Conservation (phyloP, 2,113 vertebrate genomes). For the Seriola quinqueradiata region DNA sequence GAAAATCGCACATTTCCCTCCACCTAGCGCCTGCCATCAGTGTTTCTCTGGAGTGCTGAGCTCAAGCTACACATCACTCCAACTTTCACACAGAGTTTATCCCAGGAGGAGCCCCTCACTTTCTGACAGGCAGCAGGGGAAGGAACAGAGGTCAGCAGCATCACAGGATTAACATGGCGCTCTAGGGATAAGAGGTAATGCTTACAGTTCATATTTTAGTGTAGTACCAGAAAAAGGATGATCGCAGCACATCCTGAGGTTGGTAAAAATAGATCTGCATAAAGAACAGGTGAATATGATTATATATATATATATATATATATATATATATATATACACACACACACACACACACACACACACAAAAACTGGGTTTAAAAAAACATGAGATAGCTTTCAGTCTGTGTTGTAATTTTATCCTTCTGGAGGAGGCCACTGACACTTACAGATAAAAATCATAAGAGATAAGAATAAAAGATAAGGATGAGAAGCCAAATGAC, state of each 20-base stretch:
- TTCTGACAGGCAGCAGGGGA: neutral
- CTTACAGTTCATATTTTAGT: neutral
- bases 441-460: neutral
- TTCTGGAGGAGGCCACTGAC: neutral
- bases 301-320: too few species aligned
- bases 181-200: neutral
- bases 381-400: neutral
- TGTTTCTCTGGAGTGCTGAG: slow-evolving; percentile 1
- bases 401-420: slow-evolving; percentile 1
- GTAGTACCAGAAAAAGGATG: neutral
- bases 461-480: neutral
- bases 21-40: neutral
- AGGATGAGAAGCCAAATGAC: neutral
- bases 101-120: neutral
- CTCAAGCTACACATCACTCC: neutral
- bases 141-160: neutral
- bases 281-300: neutral
- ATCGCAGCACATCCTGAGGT: neutral
- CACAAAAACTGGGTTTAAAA: too few species aligned
- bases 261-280: neutral
- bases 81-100: neutral
- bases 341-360: too few species aligned
- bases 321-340: neutral
- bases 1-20: neutral
- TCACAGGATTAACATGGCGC: neutral